A percentile compares a stretch with the other conserved stretches of the same genome.
Evolutionary conservation across 2,888 invertebrate genomes (phyloP).

Genomic region (Drosophila phalerata): DNA sequence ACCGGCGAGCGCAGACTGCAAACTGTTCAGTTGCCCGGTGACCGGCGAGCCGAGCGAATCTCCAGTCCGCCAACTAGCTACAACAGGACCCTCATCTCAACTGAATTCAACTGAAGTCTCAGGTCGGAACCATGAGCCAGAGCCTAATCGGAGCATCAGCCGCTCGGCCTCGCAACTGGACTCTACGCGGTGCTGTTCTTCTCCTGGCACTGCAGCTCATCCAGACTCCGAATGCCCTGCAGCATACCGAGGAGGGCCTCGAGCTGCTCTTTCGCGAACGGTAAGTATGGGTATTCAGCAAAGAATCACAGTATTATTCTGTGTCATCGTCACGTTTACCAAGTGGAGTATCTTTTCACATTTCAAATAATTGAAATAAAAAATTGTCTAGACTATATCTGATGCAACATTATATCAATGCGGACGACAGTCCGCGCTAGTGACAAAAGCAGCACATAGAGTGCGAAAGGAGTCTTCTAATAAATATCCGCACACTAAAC

Average conservation of each 20-base stretch:
- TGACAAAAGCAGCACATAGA: no score
- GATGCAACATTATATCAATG: no score
- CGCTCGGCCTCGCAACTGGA: constrained; percentile 56
- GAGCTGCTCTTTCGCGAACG: constrained; percentile 86
- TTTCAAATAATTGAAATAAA: no score
- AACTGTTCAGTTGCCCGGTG: constrained; percentile 59
- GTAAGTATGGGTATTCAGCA: constrained; percentile 67
- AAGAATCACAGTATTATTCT: no score
- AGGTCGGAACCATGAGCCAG: constrained; percentile 33
- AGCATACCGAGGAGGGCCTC: constrained; percentile 85
- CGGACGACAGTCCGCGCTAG: no score
- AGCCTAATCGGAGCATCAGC: constrained; percentile 12
- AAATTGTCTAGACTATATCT: no score
- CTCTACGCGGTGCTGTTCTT: constrained; percentile 61
- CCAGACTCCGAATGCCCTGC: constrained; percentile 58
- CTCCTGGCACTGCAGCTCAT: constrained; percentile 68
- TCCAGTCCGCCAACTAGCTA: not conserved
- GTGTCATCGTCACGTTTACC: no score
- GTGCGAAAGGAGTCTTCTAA: no score
- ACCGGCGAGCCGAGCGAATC: constrained; percentile 23
- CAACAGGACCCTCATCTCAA: not conserved
- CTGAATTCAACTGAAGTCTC: not conserved
- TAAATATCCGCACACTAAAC: no score
- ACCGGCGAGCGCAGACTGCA: constrained; percentile 45
- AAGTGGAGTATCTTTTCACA: no score